These are phyloP conservation scores for Apocheima hispidaria DNA, from an alignment of 2,888 invertebrate genomes.

Conservation along the genomic window DNA sequence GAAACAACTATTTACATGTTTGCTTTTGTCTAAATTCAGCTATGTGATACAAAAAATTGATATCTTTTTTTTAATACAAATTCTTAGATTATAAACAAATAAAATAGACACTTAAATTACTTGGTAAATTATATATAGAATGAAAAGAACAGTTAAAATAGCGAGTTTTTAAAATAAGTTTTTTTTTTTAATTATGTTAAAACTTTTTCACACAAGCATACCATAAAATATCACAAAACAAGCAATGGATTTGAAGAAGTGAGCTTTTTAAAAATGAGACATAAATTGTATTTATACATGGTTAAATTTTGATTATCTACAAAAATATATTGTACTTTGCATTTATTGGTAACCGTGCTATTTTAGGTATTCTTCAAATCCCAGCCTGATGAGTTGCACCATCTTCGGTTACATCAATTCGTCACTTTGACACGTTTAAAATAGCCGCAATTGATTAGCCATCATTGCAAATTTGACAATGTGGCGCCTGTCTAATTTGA, in stretches of 20 bases:
- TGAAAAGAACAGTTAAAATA: not conserved
- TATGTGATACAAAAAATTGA: conserved; percentile 10
- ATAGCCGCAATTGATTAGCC: too few species aligned
- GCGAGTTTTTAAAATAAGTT: not conserved
- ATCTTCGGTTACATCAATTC: not conserved
- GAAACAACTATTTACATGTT: conserved; percentile 40
- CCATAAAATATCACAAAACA: conserved; percentile 32
- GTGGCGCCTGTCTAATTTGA: too few species aligned
- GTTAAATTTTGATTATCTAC: not conserved
- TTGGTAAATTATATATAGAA: not conserved
- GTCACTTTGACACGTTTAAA: too few species aligned
- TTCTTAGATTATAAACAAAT: not conserved
- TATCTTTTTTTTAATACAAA: conserved; percentile 10
- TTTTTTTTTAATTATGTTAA: conserved; percentile 3
- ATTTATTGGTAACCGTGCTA: not conserved
- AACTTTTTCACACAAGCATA: conserved; percentile 31
- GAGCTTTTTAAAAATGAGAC: not conserved
- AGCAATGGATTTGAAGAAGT: conserved; percentile 25
- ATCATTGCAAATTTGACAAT: too few species aligned
- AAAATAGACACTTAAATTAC: conserved; percentile 27
- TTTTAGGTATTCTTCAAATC: conserved; percentile 31
- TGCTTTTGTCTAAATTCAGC: conserved; percentile 9
- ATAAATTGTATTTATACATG: not conserved
- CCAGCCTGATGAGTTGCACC: conserved; percentile 21
- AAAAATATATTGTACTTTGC: conserved; percentile 23